A percentile compares a stretch with the other conserved stretches of the same genome.
These are phyloP conservation scores for Drosophila incognita DNA, from an alignment of 2,888 invertebrate genomes.

Conservation along the genomic window DNA sequence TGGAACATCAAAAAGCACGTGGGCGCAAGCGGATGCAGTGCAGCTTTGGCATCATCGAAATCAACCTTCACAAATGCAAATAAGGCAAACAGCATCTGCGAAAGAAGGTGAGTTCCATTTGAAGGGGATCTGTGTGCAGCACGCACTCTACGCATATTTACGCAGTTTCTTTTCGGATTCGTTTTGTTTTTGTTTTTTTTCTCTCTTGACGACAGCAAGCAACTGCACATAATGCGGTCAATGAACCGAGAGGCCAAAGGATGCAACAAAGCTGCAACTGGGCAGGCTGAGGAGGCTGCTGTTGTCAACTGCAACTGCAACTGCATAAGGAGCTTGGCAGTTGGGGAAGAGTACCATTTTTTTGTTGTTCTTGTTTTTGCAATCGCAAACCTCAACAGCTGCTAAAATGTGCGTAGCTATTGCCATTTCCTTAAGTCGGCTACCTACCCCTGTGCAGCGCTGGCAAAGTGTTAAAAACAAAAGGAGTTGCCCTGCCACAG, in stretches of 20 bases:
- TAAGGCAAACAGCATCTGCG: constrained; percentile 58
- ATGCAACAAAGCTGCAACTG: constrained; percentile 36
- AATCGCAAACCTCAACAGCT: constrained; percentile 73
- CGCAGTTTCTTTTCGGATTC: constrained; percentile 61
- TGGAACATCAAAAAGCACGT: constrained; percentile 61
- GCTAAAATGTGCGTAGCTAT: constrained; percentile 78
- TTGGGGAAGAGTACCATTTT: constrained; percentile 7
- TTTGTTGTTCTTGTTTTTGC: constrained; percentile 39
- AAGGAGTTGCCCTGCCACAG: constrained; percentile 59
- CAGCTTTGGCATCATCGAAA: constrained; percentile 45
- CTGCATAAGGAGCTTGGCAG: constrained; percentile 10
- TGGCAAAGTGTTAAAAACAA: constrained; percentile 77
- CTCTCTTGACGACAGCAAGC: constrained; percentile 32
- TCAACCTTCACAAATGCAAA: constrained; percentile 68
- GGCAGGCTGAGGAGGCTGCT: constrained; percentile 23
- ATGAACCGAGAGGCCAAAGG: constrained; percentile 68
- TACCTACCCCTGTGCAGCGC: constrained; percentile 54
- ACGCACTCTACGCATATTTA: constrained; percentile 63
- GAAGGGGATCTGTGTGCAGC: constrained; percentile 27
- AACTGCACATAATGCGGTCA: constrained; percentile 73
- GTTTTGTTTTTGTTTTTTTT: constrained; percentile 20
- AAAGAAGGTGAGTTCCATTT: constrained; percentile 13
- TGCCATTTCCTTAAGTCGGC: constrained; percentile 55
- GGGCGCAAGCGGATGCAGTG: constrained; percentile 29
- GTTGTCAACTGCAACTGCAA: constrained; percentile 48